Evolutionary conservation across 92 coral and sea anemone species (phyloP).

Genomic region (Bergia sp.): DNA sequence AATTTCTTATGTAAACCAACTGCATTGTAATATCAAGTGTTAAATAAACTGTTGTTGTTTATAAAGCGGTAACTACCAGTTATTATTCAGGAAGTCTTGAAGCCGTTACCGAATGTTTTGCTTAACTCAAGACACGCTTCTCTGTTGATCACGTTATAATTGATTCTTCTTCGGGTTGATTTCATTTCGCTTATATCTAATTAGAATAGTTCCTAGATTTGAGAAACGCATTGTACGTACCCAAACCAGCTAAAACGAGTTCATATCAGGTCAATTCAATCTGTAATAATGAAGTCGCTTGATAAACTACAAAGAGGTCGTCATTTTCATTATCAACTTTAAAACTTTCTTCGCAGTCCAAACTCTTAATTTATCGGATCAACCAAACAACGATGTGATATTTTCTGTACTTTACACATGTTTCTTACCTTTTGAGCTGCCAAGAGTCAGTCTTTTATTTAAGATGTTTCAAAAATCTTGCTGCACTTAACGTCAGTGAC

Average conservation of each 20-base stretch:
- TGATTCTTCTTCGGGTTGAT: not conserved
- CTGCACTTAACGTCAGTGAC: not conserved
- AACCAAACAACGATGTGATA: too few species aligned
- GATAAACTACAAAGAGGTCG: not conserved
- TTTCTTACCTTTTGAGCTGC: too few species aligned
- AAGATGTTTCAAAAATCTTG: not conserved
- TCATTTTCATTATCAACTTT: too few species aligned
- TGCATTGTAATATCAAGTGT: too few species aligned
- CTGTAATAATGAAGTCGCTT: not conserved
- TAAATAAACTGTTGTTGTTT: too few species aligned
- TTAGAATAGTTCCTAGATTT: not conserved
- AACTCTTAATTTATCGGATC: too few species aligned
- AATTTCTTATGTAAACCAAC: too few species aligned
- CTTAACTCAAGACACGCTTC: too few species aligned
- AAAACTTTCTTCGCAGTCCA: too few species aligned
- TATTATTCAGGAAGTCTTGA: not conserved
- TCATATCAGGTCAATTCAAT: not conserved
- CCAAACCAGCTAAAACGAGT: constrained; percentile 7
- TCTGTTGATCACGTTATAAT: too few species aligned
- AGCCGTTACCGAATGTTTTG: too few species aligned
- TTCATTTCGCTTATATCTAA: not conserved
- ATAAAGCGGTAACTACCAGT: not conserved
- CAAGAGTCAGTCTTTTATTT: not conserved
- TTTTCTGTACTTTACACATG: too few species aligned
- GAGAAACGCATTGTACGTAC: not conserved